These are phyloP conservation scores for Xenentodon cancila DNA, from an alignment of 2,797 vertebrate species.

Conservation along the genomic window DNA sequence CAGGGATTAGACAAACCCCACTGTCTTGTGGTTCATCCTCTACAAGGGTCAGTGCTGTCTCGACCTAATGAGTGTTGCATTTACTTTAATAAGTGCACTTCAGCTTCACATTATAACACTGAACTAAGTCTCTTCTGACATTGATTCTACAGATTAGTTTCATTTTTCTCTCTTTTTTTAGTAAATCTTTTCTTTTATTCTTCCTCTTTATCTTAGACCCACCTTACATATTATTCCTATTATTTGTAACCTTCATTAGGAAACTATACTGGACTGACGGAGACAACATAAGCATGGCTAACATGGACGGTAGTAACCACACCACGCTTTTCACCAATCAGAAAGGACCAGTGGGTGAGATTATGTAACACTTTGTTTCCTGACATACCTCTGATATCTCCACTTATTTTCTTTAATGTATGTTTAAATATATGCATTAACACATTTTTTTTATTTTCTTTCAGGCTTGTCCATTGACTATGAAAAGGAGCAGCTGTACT, in stretches of 20 bases:
- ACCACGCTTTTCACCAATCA: conserved; percentile 90
- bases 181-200: not conserved
- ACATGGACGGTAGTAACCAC: conserved; percentile 92
- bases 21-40: conserved; percentile 90
- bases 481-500: conserved; percentile 90
- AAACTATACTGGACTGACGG: conserved; percentile 98
- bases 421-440: not conserved
- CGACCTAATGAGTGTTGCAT: not conserved
- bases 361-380: not conserved
- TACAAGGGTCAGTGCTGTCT: conserved; percentile 68
- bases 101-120: too few relatives aligned
- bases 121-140: not conserved
- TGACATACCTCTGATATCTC: not conserved
- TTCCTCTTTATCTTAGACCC: not conserved
- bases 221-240: not conserved
- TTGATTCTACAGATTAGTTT: not conserved
- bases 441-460: conserved; percentile 3
- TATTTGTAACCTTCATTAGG: conserved; percentile 64
- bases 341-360: conserved; percentile 92
- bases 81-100: not conserved
- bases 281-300: conserved; percentile 94
- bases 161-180: not conserved
- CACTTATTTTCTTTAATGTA: not conserved
- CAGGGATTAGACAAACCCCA: conserved; percentile 96
- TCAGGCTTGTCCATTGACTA: conserved; percentile 95